phyloP scores from a whole-genome alignment of 2,888 invertebrate species.

The Gortyna flavago region DNA sequence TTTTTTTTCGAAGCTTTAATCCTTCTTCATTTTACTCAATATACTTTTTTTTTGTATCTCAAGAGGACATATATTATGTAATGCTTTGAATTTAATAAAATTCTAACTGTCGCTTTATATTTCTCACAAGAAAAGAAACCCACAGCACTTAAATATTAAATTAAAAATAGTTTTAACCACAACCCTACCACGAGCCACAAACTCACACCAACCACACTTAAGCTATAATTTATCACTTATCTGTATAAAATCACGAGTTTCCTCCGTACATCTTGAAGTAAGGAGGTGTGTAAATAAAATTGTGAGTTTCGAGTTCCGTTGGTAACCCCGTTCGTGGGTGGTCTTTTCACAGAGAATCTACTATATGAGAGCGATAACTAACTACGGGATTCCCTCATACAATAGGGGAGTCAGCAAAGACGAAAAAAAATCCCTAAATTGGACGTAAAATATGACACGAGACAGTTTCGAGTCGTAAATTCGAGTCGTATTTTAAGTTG shows the following conservation, averaged over 20 bases:
- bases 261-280: conserved; percentile 5
- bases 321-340: conserved; percentile 65
- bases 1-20: background rate
- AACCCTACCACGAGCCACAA: conserved; percentile 44
- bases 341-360: conserved; percentile 64
- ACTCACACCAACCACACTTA: conserved; percentile 38
- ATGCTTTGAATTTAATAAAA: conserved; percentile 2
- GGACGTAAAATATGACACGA: conserved; percentile 68
- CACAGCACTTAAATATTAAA: conserved; percentile 46
- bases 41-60: background rate
- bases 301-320: conserved; percentile 60
- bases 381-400: conserved; percentile 60
- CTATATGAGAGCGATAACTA: conserved; percentile 63
- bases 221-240: conserved; percentile 47
- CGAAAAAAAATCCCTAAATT: conserved; percentile 67
- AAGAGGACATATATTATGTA: background rate
- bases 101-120: background rate
- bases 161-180: conserved; percentile 53
- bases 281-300: conserved; percentile 39
- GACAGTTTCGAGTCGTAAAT: conserved; percentile 42
- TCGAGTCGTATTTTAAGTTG: conserved; percentile 26
- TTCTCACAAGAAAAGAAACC: conserved; percentile 3
- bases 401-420: conserved; percentile 62
- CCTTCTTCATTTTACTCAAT: background rate
- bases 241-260: conserved; percentile 31